Evolutionary conservation across 2,797 vertebrate genomes (phyloP).

Genomic region (Tympanoctomys barrerae): DNA sequence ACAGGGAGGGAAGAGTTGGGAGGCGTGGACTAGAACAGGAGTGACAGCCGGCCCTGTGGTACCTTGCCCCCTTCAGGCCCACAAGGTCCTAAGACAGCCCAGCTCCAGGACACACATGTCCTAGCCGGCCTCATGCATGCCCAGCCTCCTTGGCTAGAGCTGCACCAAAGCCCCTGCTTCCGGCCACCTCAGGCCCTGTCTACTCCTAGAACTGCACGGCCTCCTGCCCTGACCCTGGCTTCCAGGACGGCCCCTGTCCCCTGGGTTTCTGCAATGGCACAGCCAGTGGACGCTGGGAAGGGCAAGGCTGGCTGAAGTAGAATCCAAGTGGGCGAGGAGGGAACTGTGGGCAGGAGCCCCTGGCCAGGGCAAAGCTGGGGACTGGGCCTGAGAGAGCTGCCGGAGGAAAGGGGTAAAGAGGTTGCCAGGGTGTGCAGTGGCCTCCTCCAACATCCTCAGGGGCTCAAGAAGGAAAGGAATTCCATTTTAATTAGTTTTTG

Average conservation of each 20-base stretch:
- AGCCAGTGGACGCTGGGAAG: neutral
- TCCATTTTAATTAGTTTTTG: slow-evolving; percentile 74
- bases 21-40: accelerated
- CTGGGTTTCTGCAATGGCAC: neutral
- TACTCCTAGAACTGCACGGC: accelerated
- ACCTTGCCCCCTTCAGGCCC: neutral
- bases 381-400: neutral
- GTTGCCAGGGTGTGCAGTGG: slow-evolving; percentile 50
- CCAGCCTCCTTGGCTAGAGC: neutral
- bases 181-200: neutral
- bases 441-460: neutral
- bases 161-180: neutral
- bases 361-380: neutral
- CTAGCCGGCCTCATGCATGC: accelerated
- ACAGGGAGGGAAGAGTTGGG: neutral
- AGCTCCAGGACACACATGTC: neutral
- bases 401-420: neutral
- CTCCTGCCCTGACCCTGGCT: neutral
- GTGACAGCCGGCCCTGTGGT: neutral
- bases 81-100: neutral
- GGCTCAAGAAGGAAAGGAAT: slow-evolving; percentile 60
- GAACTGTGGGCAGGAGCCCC: neutral
- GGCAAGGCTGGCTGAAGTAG: neutral
- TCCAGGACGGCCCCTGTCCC: neutral
- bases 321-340: accelerated